Percentiles rank a stretch among this genome's conserved stretches.
Conservation (phyloP, 2,113 vertebrate genomes). For the Sander vitreus region DNA sequence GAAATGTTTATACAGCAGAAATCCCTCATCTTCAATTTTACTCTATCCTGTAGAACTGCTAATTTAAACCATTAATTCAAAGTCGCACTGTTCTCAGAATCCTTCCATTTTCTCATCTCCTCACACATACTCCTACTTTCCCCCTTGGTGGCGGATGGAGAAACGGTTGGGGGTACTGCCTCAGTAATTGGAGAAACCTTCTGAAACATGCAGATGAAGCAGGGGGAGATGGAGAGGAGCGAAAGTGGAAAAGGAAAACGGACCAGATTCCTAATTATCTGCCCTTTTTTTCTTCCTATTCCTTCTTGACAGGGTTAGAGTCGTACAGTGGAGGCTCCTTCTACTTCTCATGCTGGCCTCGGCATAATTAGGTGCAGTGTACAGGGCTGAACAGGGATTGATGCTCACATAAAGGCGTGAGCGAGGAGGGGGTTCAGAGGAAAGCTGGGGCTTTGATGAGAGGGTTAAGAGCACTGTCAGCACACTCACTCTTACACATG, state of each 20-base stretch:
- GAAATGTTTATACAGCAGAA: constrained; percentile 9
- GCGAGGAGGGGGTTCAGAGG: constrained; percentile 59
- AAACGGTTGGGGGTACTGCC: constrained; percentile 65
- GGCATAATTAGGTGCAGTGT: constrained; percentile 72
- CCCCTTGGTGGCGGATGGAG: constrained; percentile 66
- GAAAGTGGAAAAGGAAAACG: constrained; percentile 68
- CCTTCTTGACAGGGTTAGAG: constrained; percentile 54
- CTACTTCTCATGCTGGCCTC: constrained; percentile 59
- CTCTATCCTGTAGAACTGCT: constrained; percentile 39
- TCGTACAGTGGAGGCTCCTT: constrained; percentile 39
- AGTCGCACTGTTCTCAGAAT: constrained; percentile 65
- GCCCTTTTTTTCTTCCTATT: constrained; percentile 43
- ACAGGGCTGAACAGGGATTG: constrained; percentile 61
- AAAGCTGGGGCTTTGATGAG: constrained; percentile 67
- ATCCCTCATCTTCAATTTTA: constrained; percentile 29
- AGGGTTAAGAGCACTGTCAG: constrained; percentile 72
- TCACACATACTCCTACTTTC: constrained; percentile 46
- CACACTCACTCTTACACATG: constrained; percentile 59
- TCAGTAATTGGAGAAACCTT: constrained; percentile 79
- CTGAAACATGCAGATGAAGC: constrained; percentile 83
- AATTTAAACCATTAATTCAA: constrained; percentile 78
- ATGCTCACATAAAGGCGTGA: constrained; percentile 60
- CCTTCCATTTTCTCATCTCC: constrained; percentile 52
- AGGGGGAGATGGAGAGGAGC: constrained; percentile 59
- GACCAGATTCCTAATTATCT: constrained; percentile 77